These are phyloP conservation scores for Centruroides vittatus DNA, from an alignment of 1,140 invertebrate genomes.

Conservation along the genomic window DNA sequence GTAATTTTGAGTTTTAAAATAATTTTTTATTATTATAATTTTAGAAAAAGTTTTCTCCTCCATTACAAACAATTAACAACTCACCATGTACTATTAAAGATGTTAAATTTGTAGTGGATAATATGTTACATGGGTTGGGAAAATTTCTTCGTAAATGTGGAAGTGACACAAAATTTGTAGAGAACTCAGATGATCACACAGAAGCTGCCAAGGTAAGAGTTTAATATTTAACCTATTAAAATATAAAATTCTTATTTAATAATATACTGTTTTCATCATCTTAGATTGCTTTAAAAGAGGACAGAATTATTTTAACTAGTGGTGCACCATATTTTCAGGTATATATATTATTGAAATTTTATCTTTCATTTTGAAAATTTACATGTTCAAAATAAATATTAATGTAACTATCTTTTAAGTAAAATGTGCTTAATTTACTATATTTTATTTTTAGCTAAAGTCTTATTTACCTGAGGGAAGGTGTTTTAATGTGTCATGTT, in stretches of 20 bases:
- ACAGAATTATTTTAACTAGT: conserved; percentile 27
- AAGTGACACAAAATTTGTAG: conserved; percentile 26
- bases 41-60: too few relatives aligned
- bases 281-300: conserved; percentile 22
- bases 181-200: conserved; percentile 24
- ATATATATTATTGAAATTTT: not conserved
- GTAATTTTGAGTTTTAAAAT: too few relatives aligned
- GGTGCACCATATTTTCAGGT: conserved; percentile 22
- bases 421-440: not conserved
- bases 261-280: not conserved
- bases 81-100: conserved; percentile 6
- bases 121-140: conserved; percentile 29
- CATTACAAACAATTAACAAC: too few relatives aligned
- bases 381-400: too few relatives aligned
- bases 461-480: conserved; percentile 33
- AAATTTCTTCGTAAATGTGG: conserved; percentile 28
- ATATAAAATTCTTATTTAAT: too few relatives aligned
- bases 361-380: not conserved
- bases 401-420: too few relatives aligned
- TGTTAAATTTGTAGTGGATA: conserved; percentile 29
- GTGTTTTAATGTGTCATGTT: conserved; percentile 35
- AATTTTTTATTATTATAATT: too few relatives aligned
- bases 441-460: conserved; percentile 29
- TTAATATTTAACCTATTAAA: not conserved
- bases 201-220: conserved; percentile 20